These are phyloP conservation scores for Ibycter americanus DNA, from an alignment of 2,797 vertebrate genomes.

Conservation along the genomic window DNA sequence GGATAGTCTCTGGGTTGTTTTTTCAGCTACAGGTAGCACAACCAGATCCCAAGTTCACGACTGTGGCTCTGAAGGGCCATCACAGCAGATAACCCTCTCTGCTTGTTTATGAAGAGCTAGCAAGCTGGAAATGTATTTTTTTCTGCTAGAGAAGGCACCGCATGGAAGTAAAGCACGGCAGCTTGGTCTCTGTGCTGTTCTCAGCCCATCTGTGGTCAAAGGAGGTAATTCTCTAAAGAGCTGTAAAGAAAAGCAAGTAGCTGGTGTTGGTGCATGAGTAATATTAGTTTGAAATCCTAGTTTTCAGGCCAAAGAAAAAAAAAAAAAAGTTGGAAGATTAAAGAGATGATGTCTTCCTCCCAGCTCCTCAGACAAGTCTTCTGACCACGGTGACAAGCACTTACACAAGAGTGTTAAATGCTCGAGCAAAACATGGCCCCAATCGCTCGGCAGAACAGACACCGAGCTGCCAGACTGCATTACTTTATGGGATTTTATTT, in stretches of 20 bases:
- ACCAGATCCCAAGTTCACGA: background rate
- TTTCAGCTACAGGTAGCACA: background rate
- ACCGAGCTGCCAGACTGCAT: fast-evolving
- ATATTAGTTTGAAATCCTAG: background rate
- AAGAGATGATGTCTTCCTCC: background rate
- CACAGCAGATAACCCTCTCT: background rate
- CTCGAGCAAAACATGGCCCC: background rate
- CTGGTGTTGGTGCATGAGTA: background rate
- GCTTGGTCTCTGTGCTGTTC: background rate
- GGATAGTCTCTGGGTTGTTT: background rate
- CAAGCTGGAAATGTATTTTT: background rate
- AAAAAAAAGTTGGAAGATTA: background rate
- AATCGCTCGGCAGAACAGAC: background rate
- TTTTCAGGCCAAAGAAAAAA: background rate
- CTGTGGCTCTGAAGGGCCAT: fast-evolving
- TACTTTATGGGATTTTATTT: background rate
- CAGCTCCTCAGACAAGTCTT: background rate
- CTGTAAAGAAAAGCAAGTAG: background rate
- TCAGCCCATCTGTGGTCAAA: background rate
- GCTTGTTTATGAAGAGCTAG: background rate
- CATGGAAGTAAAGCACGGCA: fast-evolving
- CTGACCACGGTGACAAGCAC: fast-evolving
- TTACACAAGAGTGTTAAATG: background rate
- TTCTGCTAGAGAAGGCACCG: background rate
- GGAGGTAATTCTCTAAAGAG: background rate